Base-by-base conservation (phyloP, 2,888 invertebrate species). In the Lithophane ornitopus region DNA sequence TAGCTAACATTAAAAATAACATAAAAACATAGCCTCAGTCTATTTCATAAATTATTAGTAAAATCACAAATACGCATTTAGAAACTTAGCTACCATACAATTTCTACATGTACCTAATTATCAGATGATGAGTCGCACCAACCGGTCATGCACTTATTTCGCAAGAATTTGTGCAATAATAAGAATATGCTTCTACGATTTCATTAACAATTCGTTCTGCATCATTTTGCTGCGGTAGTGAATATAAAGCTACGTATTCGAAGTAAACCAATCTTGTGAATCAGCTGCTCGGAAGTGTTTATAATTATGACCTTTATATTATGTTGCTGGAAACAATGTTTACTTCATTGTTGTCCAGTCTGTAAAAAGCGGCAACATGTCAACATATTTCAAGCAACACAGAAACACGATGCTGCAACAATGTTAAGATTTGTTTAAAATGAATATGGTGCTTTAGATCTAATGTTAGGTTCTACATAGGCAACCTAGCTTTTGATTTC, bases 11-110 rank as follows among this genome's bases (percentile, higher is more conserved):
- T 58, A 67, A 76, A 68, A 78, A 81, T 85, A 79, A 76, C 62
- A 76, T 61, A 54, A 68, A 62, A 39, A 68, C 2, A 67, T 54
- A 78, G 76, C 59, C 70, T 85, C 78, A 85, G 79, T 88, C 81
- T 85, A 80, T 74, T 59, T 58, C 16, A 67, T 59, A 77, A 62
- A 49, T 61, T 39, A 70, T 76, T 71, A 44, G 62, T 41, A 70
- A 76, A 74, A 76, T 70, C 68, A 73, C 73, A 70, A 68, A 76
- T 74, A 66, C 54, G 44, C 58, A 34, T 56, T 66, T 66, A n/a
- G 4, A 65, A 73, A 62, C 26, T 14, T 26, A 81, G 34, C 49
- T 66, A 67, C 19, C 28, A 3, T 71, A 62, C 16, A 11, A 34
- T 63, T 63, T 67, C 28, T 63, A 63, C 44, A 61, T 16, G 11